phyloP scores from a whole-genome alignment of 1,140 invertebrate genomes.

The Mizuhopecten yessoensis region DNA sequence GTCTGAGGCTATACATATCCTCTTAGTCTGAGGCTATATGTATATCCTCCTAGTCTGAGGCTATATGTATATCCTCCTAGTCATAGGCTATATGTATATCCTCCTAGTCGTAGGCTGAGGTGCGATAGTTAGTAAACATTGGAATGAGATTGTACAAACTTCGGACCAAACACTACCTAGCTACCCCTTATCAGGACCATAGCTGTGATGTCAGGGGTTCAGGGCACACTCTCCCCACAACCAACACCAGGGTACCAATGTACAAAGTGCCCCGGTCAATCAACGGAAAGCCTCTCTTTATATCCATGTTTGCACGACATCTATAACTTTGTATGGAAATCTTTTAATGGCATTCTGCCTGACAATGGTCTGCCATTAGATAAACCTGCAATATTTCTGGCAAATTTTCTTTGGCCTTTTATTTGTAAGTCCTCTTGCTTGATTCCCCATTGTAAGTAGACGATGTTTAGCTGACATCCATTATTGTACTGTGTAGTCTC shows the following conservation, averaged over 20 bases:
- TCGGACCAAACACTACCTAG: not conserved
- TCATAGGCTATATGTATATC: not conserved
- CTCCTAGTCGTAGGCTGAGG: not conserved
- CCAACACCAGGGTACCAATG: not conserved
- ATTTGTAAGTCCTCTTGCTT: not conserved
- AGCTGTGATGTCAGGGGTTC: slow-evolving; percentile 26
- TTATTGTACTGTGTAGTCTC: not conserved
- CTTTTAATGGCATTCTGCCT: not conserved
- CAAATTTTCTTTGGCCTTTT: not conserved
- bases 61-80: not conserved
- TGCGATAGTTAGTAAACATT: not conserved
- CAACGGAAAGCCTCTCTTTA: slow-evolving; percentile 10
- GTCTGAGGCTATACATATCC: no score
- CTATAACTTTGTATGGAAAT: slow-evolving; percentile 4
- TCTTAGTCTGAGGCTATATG: no score
- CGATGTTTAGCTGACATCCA: not conserved
- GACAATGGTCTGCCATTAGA: not conserved
- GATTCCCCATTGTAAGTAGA: not conserved
- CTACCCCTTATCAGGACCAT: not conserved
- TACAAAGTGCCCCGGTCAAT: not conserved
- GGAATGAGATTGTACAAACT: slow-evolving; percentile 5
- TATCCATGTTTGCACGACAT: not conserved
- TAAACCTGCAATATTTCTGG: not conserved
- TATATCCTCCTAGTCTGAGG: not conserved
- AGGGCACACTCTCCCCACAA: not conserved